Conservation (phyloP, 2,888 invertebrate genomes). For the Nomada flava region DNA sequence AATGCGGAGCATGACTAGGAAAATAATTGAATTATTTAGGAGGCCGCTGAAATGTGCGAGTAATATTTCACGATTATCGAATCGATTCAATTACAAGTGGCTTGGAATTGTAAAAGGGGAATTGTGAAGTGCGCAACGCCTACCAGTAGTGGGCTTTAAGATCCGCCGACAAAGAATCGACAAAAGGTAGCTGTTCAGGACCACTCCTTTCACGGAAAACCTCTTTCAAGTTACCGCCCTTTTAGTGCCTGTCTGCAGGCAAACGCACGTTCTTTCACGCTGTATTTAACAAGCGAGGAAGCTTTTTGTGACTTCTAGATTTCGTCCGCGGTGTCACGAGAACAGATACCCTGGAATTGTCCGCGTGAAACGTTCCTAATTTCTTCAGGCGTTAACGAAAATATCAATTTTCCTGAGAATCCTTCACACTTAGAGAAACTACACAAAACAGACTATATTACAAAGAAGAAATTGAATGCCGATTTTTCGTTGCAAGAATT, state of each 20-base stretch:
- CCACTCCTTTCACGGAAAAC: conserved; percentile 82
- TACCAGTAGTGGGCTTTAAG: conserved; percentile 32
- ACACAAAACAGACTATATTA: too few species aligned
- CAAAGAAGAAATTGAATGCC: too few species aligned
- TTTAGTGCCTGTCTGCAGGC: conserved; percentile 71
- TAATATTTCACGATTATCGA: conserved; percentile 47
- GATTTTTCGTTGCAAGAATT: too few species aligned
- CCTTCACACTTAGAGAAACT: too few species aligned
- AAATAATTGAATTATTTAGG: conserved; percentile 35
- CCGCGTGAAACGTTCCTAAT: conserved; percentile 12
- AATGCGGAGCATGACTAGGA: conserved; percentile 22
- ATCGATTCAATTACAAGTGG: conserved; percentile 55
- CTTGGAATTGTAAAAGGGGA: conserved; percentile 33
- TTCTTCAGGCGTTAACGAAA: conserved; percentile 32
- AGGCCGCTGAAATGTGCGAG: background rate
- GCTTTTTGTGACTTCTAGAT: conserved; percentile 2
- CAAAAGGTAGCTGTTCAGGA: conserved; percentile 77
- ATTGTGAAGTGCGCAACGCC: conserved; percentile 47
- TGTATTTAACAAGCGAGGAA: background rate
- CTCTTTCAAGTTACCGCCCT: conserved; percentile 82
- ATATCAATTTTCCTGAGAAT: conserved; percentile 20
- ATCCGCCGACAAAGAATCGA: conserved; percentile 77
- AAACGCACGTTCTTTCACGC: conserved; percentile 46
- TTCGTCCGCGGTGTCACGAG: conserved; percentile 31
- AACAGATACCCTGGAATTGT: conserved; percentile 23